phyloP scores from a whole-genome alignment of 1,140 invertebrate species.

The Asobara japonica region DNA sequence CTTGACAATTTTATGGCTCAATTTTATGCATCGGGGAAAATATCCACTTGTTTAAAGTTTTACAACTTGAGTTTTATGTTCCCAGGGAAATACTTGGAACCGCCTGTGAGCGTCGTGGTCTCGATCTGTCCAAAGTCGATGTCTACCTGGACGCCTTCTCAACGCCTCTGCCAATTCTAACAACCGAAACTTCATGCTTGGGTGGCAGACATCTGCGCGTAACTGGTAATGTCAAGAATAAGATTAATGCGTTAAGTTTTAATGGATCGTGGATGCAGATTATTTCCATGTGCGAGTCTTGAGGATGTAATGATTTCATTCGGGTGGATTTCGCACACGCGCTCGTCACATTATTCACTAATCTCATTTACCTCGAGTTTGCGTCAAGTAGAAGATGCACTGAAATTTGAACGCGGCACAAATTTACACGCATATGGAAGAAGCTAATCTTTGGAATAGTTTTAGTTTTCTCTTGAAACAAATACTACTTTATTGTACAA shows the following conservation, averaged over 20 bases:
- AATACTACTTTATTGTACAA: not conserved
- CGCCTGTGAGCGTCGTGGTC: conserved; percentile 69
- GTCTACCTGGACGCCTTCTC: conserved; percentile 75
- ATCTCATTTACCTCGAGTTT: no score
- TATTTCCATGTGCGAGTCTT: not conserved
- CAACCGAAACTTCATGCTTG: conserved; percentile 73
- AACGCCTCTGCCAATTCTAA: conserved; percentile 68
- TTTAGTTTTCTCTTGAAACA: no score
- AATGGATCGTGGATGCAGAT: not conserved
- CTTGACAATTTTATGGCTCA: no score
- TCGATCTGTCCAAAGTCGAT: conserved; percentile 72
- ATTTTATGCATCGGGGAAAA: no score
- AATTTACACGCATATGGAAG: not conserved
- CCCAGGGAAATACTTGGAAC: conserved; percentile 66
- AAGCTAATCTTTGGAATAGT: no score
- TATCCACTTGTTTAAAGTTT: no score
- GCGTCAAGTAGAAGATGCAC: no score
- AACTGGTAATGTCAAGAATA: conserved; percentile 65
- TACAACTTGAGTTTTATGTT: not conserved
- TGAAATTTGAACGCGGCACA: no score
- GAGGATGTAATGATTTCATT: not conserved
- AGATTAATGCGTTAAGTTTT: not conserved
- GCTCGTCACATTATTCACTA: no score
- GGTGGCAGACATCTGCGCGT: conserved; percentile 78
- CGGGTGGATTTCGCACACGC: no score